Conservation (phyloP, 2,797 vertebrate species). For the Allobates femoralis region DNA sequence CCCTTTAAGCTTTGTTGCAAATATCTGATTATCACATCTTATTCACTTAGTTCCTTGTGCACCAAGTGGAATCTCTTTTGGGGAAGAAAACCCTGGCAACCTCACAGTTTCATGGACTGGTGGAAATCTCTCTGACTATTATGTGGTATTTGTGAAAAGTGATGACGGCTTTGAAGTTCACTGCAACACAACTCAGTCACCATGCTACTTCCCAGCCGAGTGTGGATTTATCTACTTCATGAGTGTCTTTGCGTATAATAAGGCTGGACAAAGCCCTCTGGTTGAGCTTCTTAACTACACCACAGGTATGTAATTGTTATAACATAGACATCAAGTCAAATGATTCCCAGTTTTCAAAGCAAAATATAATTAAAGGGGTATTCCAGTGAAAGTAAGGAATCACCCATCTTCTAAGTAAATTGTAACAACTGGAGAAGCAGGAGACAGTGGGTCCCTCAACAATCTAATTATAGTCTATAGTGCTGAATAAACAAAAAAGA, state of each 20-base stretch:
- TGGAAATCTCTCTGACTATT: constrained; percentile 77
- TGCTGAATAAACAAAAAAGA: too few species aligned
- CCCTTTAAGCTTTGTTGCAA: background rate
- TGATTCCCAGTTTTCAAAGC: background rate
- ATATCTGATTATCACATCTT: background rate
- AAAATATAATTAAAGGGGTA: too few species aligned
- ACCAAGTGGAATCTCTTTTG: constrained; percentile 76
- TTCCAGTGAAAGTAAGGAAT: too few species aligned
- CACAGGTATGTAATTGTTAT: constrained; percentile 77
- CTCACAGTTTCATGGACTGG: constrained; percentile 83
- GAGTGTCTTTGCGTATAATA: constrained; percentile 86
- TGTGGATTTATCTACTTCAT: constrained; percentile 91
- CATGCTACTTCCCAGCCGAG: constrained; percentile 80
- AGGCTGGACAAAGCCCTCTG: constrained; percentile 83
- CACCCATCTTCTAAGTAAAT: too few species aligned
- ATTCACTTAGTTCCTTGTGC: constrained; percentile 85
- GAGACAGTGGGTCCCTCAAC: too few species aligned
- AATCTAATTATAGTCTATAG: too few species aligned
- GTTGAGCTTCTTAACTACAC: constrained; percentile 84
- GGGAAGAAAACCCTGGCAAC: constrained; percentile 75
- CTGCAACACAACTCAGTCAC: constrained; percentile 84
- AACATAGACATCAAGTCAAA: background rate
- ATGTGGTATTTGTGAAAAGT: constrained; percentile 83
- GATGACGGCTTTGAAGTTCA: constrained; percentile 79
- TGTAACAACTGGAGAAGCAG: too few species aligned